phyloP scores from a whole-genome alignment of 2,888 invertebrate species.

The Xestobium rufovillosum region DNA sequence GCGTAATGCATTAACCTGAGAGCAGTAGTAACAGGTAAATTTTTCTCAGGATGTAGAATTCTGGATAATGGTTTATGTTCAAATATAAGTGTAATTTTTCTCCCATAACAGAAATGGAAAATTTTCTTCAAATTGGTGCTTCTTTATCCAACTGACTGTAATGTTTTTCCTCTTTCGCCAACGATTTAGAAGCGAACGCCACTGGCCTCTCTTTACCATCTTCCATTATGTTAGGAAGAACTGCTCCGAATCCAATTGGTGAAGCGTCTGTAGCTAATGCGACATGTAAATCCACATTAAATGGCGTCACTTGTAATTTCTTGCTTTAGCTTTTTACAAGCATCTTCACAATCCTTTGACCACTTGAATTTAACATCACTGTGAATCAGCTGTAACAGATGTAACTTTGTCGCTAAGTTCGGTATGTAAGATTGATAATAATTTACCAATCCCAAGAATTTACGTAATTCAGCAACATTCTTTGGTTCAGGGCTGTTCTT shows the following conservation, averaged over 20 bases:
- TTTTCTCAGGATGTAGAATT: slow-evolving; percentile 31
- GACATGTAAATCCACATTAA: neutral
- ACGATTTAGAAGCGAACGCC: neutral
- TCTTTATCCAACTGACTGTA: slow-evolving; percentile 1
- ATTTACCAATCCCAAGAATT: neutral
- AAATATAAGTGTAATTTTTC: neutral
- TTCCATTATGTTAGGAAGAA: neutral
- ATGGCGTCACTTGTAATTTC: neutral
- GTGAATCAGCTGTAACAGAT: neutral
- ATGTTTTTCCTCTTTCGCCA: neutral
- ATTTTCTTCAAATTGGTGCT: neutral
- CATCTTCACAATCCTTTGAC: neutral
- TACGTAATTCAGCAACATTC: slow-evolving; percentile 5
- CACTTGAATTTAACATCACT: neutral
- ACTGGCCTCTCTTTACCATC: neutral
- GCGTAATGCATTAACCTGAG: slow-evolving; percentile 25
- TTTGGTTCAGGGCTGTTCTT: slow-evolving; percentile 1
- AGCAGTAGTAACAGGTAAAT: slow-evolving; percentile 21
- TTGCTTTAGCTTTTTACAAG: neutral
- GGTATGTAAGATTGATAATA: neutral
- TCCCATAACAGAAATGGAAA: neutral
- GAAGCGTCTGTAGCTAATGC: slow-evolving; percentile 1
- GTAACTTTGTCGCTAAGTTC: slow-evolving; percentile 1
- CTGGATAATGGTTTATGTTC: slow-evolving; percentile 12
- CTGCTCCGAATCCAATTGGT: neutral